Evolutionary conservation across 2,113 vertebrate genomes (phyloP), one percentile per base, ranked within the genome.

Genomic region (Carassius carassius): DNA sequence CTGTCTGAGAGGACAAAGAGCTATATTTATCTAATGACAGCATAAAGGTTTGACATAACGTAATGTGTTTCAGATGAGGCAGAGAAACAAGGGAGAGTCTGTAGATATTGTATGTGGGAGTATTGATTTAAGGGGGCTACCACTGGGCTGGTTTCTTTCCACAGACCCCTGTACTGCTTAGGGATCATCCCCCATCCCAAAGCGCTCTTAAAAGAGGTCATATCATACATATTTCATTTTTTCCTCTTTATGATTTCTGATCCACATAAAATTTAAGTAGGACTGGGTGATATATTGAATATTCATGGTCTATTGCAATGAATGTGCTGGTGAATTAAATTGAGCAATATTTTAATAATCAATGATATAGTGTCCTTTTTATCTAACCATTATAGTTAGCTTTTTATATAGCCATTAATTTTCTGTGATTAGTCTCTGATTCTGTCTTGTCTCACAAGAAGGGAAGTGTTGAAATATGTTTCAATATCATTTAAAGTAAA

Each of bases 1-100:
- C 32, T 85, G 76, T 81, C 32, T 83, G 78, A 75, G 3, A 76
- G 69, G 82, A 89, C 85, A 78, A 82, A 83, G 72, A 60, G n/a
- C 86, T 74, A 72, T 85, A 74, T 69, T 77, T 69, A 85, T 54
- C 76, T 77, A 80, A 86, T 67, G 78, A 67, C 80, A 70, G 23
- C 62, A 56, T 72, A 60, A 81, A 23, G 44, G 67, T 37, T 23
- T 29, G 74, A 8, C 63, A 58, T 87, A 82, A 87, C 58, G 60
- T 77, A 81, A 70, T 25, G 32, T 16, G 12, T 58, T 54, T 82
- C 44, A 79, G 76, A 83, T 63, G 79, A 73, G 58, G 41, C 32
- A 82, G 63, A 54, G 49, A 51, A 37, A 37, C 21, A 21, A 83
- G 25, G 41, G 47, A 62, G 25, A 32, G 82, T 74, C n/a, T 47